Evolutionary conservation across 2,113 vertebrate species (phyloP), one percentile per base, ranked within the genome.

Genomic region (Papio anubis): DNA sequence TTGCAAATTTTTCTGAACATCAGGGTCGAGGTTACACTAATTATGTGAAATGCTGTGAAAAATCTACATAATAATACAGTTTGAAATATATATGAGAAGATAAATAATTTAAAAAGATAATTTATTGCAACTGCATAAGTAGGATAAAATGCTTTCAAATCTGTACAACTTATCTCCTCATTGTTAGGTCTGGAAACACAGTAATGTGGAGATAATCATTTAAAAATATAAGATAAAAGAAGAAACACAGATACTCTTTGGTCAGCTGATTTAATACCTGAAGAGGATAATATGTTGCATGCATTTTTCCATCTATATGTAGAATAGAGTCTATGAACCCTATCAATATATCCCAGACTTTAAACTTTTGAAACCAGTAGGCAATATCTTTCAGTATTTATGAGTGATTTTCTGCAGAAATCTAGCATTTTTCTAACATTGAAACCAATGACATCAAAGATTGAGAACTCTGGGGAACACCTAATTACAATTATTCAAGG

Each of bases 51-150:
- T 86, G 8, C 52, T 94, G 3, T 12, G 21, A 25, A 1, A 68
- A 96, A 97, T 96, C 59, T 96, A 80, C 87, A 95, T 93, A 95
- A 96, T 78, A 95, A 88, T 86, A 70, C 25, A 83, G 6, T 45
- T 86, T 87, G 38, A 81, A 92, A 88, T 93, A 61, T 43, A 85
- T 57, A 76, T 20, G 48, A 96, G 45, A 87, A 43, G 50, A 61
- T 82, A 83, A 85, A 50, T 96, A 95, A 86, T 38, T 45, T 96
- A 32, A 55, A 32, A 91, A 76, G 32, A 70, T 48, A 68, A 97
- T 88, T 76, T 35, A 38, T 79, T 91, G 11, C 43, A 83, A 97
- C 40, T 52, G 23, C 25, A 7, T 43, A 81, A 70, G 5, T 61
- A 13, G 1, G 73, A 45, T 32, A 79, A 82, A 95, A 87, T 96